These are phyloP conservation scores for Rhinolophus ferrumequinum DNA, from an alignment of 2,113 vertebrate species.

Conservation along the genomic window DNA sequence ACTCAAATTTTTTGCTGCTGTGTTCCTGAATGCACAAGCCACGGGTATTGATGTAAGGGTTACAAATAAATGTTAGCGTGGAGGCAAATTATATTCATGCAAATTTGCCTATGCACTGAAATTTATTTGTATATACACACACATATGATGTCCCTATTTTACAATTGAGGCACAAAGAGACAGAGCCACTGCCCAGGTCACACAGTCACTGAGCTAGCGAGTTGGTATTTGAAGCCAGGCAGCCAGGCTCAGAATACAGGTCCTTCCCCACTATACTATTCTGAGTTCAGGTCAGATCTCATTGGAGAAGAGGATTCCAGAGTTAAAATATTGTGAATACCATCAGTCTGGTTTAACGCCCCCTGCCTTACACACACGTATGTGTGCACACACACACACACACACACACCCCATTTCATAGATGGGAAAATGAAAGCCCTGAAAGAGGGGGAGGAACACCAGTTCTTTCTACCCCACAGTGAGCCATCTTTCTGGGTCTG, in stretches of 20 bases:
- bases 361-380: not conserved
- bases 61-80: not conserved
- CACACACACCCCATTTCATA: not conserved
- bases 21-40: accelerated
- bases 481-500: not conserved
- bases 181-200: not conserved
- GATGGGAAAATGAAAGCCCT: not conserved
- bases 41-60: not conserved
- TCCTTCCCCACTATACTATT: not conserved
- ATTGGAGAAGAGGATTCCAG: not conserved
- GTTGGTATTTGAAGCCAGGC: not conserved
- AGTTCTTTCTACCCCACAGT: not conserved
- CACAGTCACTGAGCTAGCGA: not conserved
- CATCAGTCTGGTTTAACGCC: not conserved
- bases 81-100: not conserved
- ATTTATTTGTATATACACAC: not conserved
- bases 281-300: not conserved
- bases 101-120: no score
- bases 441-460: not conserved
- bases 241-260: not conserved
- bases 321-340: not conserved
- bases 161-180: not conserved
- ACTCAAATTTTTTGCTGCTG: not conserved
- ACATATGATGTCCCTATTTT: not conserved
- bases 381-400: no score